Conservation (phyloP, 2,888 invertebrate genomes). For the Phaedon cochleariae region DNA sequence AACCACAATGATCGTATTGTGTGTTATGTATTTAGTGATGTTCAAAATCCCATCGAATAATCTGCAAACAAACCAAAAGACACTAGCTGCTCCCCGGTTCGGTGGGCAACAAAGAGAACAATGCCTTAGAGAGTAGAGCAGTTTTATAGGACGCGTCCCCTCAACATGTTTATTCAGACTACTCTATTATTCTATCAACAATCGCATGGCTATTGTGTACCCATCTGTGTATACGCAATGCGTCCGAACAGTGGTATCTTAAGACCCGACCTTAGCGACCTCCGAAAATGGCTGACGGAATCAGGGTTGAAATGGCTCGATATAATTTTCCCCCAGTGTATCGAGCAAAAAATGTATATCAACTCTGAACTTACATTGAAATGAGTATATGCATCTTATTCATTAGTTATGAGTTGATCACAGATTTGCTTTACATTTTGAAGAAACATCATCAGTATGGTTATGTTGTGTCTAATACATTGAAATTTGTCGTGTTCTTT, state of each 20-base stretch:
- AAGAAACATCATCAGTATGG: no score
- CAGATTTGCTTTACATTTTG: no score
- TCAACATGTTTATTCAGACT: conserved; percentile 56
- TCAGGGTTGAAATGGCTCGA: conserved; percentile 24
- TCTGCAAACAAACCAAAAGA: conserved; percentile 52
- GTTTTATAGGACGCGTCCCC: conserved; percentile 51
- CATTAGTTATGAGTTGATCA: no score
- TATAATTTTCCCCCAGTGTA: conserved; percentile 6
- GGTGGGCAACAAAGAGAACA: conserved; percentile 47
- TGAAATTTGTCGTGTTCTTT: no score
- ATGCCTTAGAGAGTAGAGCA: conserved; percentile 45
- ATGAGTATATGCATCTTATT: no score
- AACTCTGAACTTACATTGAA: no score
- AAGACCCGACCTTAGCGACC: conserved; percentile 42
- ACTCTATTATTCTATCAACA: conserved; percentile 61
- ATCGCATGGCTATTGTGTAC: conserved; percentile 58
- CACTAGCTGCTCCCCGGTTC: conserved; percentile 47
- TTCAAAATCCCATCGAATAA: conserved; percentile 55
- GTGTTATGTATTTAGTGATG: conserved; percentile 33
- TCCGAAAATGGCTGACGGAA: conserved; percentile 15
- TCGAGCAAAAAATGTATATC: no score
- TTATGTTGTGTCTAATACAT: no score
- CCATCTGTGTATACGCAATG: conserved; percentile 55
- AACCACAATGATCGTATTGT: background rate
- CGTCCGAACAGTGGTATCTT: conserved; percentile 44